Evolutionary conservation across 1,140 invertebrate species (phyloP).

Genomic region (Paraescarpia echinospica): DNA sequence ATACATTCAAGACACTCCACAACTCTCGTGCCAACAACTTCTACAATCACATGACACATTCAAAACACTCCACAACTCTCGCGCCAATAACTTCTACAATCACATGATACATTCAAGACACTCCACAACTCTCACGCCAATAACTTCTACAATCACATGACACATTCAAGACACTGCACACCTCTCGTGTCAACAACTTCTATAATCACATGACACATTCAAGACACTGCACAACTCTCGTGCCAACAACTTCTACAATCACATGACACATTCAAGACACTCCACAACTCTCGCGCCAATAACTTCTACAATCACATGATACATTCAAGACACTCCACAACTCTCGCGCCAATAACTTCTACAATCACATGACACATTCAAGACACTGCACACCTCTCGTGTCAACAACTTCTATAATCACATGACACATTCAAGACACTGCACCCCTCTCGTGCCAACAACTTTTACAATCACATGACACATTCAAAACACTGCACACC

Average conservation of each 20-base stretch:
- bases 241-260: slow-evolving; percentile 55
- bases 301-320: slow-evolving; percentile 49
- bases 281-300: slow-evolving; percentile 68
- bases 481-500: slow-evolving; percentile 70
- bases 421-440: slow-evolving; percentile 58
- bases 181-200: slow-evolving; percentile 58
- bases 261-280: slow-evolving; percentile 55
- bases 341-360: slow-evolving; percentile 59
- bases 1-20: slow-evolving; percentile 68
- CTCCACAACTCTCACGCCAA: slow-evolving; percentile 69
- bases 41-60: slow-evolving; percentile 39
- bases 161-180: slow-evolving; percentile 69
- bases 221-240: slow-evolving; percentile 71
- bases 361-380: slow-evolving; percentile 28
- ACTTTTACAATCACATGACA: slow-evolving; percentile 45
- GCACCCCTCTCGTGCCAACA: slow-evolving; percentile 67
- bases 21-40: slow-evolving; percentile 60
- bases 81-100: slow-evolving; percentile 56
- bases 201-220: slow-evolving; percentile 37
- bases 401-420: slow-evolving; percentile 55
- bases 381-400: slow-evolving; percentile 71
- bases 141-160: slow-evolving; percentile 48
- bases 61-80: slow-evolving; percentile 72
- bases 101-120: slow-evolving; percentile 48
- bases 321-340: slow-evolving; percentile 69